phyloP scores from a whole-genome alignment of 2,113 vertebrate genomes.

The Alaudala cheleensis region DNA sequence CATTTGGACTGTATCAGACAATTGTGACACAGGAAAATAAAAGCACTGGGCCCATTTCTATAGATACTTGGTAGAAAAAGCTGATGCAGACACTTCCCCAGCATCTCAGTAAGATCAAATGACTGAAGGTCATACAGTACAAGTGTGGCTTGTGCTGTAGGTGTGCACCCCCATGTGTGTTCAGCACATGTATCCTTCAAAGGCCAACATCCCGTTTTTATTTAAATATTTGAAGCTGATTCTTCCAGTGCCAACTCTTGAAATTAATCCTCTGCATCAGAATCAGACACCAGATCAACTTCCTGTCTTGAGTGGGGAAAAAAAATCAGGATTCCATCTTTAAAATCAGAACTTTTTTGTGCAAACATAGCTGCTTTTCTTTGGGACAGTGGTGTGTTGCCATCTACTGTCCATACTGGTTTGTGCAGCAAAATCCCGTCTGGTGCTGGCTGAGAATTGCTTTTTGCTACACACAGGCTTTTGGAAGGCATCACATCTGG shows the following conservation, averaged over 20 bases:
- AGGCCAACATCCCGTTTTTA: neutral
- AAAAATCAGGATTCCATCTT: neutral
- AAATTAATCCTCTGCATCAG: neutral
- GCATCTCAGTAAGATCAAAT: neutral
- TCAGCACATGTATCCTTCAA: neutral
- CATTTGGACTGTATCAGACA: neutral
- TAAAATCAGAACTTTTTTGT: neutral
- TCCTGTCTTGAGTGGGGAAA: neutral
- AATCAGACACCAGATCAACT: neutral
- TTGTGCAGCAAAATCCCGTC: neutral
- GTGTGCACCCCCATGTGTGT: neutral
- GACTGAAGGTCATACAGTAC: neutral
- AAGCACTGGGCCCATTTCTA: neutral
- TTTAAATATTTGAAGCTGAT: neutral
- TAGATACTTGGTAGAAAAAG: neutral
- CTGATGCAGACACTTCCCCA: neutral
- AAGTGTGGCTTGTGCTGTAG: neutral
- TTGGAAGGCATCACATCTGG: neutral
- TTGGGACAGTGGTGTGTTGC: slow-evolving; percentile 2
- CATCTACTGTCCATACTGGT: slow-evolving; percentile 17
- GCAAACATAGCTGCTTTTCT: neutral
- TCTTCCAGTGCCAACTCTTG: neutral
- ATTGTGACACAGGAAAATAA: neutral
- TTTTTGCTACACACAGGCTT: neutral
- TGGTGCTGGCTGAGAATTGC: neutral